Evolutionary conservation across 92 coral and sea anemone genomes (phyloP), one percentile per base, ranked within the genome.

Genomic region (Heliopora coerulea): DNA sequence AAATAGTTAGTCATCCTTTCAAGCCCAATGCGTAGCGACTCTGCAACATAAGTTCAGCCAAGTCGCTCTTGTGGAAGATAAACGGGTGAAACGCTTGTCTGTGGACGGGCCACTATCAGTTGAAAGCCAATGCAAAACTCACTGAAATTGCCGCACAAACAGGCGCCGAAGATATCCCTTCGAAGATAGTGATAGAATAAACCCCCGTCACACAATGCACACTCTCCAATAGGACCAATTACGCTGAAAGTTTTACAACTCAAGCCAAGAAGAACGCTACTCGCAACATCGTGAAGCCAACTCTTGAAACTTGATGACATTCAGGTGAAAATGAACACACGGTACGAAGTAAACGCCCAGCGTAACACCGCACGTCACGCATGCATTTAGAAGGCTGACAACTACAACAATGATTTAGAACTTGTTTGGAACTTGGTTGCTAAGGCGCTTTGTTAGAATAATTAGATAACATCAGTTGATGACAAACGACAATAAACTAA

Each of bases 261-360:
- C 29, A 57, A 12, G 27, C 12, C 7, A 70, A 54, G 19, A 70
- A 52, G 62, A 70, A 34, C 18, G 33, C 62, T 19, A 30, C 77
- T 49, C 35, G 27, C 37, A 32, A 18, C 28, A 70, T 20, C 28
- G 30, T 54, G 54, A 70, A 56, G 18, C 30, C 77, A 70, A 70
- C 77, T 52, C 77, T 70, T 54, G 62, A 70, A 70, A 68, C 49
- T 70, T 54, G 77, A 70, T 52, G 50, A 52, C 49, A 69, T 49
- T 52, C 74, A 52, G 8, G 40, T 44, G 14, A 39, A n/a, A 65
- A 48, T 13, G 77, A 70, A 70, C 62, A 50, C 58, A 25, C 77
- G 63, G 30, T 49, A 33, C 77, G 54, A 21, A 19, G 44, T 12
- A 6, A 70, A 23, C 18, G 34, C 49, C 58, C 77, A 50, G 77